Percentiles rank a stretch among this genome's conserved stretches.
phyloP scores from a whole-genome alignment of 1,140 invertebrate genomes.

The Drosophila kohkoa region DNA sequence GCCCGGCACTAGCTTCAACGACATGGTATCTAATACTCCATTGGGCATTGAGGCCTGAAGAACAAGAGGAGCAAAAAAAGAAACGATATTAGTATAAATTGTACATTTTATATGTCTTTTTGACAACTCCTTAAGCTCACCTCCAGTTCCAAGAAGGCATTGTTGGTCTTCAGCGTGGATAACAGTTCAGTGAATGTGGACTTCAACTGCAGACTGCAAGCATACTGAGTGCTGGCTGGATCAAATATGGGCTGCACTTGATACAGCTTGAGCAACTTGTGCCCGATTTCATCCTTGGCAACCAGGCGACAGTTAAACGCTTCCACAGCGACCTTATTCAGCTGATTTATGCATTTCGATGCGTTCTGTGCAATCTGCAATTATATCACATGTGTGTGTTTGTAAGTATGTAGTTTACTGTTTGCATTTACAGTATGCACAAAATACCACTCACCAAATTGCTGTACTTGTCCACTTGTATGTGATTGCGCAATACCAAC shows the following conservation, averaged over 20 bases:
- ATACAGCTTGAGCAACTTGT: conserved; percentile 69
- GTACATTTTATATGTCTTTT: not conserved
- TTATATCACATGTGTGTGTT: not conserved
- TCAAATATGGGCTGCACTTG: conserved; percentile 73
- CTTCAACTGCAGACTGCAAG: conserved; percentile 66
- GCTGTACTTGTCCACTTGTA: conserved; percentile 78
- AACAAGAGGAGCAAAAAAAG: not conserved
- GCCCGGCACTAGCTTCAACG: conserved; percentile 80
- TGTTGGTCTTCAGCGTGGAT: conserved; percentile 67
- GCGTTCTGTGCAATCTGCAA: conserved; percentile 71
- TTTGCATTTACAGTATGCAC: not conserved
- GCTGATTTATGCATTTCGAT: conserved; percentile 63
- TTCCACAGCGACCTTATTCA: conserved; percentile 61
- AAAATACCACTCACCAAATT: conserved; percentile 70
- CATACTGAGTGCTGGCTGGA: conserved; percentile 57
- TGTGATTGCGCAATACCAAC: conserved; percentile 80
- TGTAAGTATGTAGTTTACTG: not conserved
- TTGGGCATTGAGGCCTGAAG: conserved; percentile 66
- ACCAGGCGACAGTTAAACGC: conserved; percentile 68
- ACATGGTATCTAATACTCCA: conserved; percentile 74
- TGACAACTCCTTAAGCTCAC: conserved; percentile 32
- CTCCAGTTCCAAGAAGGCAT: conserved; percentile 74
- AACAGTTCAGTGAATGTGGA: conserved; percentile 70
- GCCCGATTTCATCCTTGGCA: conserved; percentile 65
- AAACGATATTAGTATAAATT: conserved; percentile 5